A percentile compares a stretch with the other conserved stretches of the same genome.
These are phyloP conservation scores for Invenusta paracnida DNA, from an alignment of 2,888 invertebrate genomes.

Conservation along the genomic window DNA sequence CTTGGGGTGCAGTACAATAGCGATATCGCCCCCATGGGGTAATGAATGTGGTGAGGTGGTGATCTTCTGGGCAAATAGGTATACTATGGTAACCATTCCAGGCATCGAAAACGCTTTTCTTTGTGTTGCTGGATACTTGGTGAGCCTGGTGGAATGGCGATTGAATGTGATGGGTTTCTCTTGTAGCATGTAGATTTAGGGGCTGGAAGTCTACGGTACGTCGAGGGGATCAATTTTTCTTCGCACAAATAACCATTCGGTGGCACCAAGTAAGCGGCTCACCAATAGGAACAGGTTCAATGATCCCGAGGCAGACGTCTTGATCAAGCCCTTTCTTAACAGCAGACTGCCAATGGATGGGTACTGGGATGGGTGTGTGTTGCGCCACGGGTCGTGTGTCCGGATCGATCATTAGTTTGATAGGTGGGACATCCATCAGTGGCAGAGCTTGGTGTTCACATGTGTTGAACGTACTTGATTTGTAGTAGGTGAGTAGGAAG, in stretches of 20 bases:
- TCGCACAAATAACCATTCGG: background rate
- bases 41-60: background rate
- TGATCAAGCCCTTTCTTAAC: background rate
- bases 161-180: slow-evolving; percentile 45
- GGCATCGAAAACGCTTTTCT: background rate
- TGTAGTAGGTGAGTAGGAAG: slow-evolving; percentile 42
- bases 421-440: slow-evolving; percentile 44
- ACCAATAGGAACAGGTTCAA: background rate
- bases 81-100: slow-evolving; percentile 45
- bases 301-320: background rate
- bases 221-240: slow-evolving; percentile 47
- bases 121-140: slow-evolving; percentile 47
- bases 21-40: background rate
- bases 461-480: slow-evolving; percentile 46
- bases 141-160: slow-evolving; percentile 47
- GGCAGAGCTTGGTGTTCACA: slow-evolving; percentile 44
- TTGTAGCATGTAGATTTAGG: slow-evolving; percentile 47
- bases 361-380: slow-evolving; percentile 39
- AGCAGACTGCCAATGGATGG: background rate
- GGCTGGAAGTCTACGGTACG: slow-evolving; percentile 50
- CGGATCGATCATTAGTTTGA: slow-evolving; percentile 44
- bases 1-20: background rate
- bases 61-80: slow-evolving; percentile 46
- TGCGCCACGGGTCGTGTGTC: slow-evolving; percentile 42
- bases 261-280: background rate